Evolutionary conservation across 1,140 invertebrate species (phyloP).

Genomic region (Hypsibius dujardini): DNA sequence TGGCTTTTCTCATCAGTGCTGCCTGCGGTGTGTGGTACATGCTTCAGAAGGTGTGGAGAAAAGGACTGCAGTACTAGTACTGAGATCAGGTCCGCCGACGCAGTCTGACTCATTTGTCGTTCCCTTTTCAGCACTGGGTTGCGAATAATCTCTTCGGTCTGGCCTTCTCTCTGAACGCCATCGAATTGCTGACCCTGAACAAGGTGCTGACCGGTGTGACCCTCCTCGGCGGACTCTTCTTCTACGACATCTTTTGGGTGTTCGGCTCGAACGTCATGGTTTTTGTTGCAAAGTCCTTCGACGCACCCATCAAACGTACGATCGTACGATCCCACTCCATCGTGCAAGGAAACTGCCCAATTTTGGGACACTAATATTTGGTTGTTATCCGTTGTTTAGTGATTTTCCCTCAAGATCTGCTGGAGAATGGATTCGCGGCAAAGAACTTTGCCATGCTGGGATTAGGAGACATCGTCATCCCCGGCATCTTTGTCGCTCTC

Average conservation of each 20-base stretch:
- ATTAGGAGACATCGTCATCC: slow-evolving; percentile 94
- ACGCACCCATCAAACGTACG: slow-evolving; percentile 96
- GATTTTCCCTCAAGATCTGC: slow-evolving; percentile 91
- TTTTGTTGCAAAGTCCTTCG: slow-evolving; percentile 97
- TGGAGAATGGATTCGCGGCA: slow-evolving; percentile 73
- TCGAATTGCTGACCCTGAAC: slow-evolving; percentile 87
- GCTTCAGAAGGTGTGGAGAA: slow-evolving; percentile 79
- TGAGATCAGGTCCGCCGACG: too few relatives aligned
- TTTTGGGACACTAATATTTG: slow-evolving; percentile 21
- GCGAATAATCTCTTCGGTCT: slow-evolving; percentile 96
- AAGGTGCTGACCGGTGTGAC: slow-evolving; percentile 92
- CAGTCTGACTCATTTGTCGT: too few relatives aligned
- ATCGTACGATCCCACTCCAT: too few relatives aligned
- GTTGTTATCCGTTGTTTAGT: slow-evolving; percentile 38
- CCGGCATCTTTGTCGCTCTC: slow-evolving; percentile 95
- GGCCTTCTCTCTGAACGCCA: slow-evolving; percentile 92
- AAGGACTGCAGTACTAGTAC: too few relatives aligned
- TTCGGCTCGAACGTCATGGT: slow-evolving; percentile 99
- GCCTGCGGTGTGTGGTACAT: slow-evolving; percentile 79
- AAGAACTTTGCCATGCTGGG: slow-evolving; percentile 97
- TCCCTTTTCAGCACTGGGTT: slow-evolving; percentile 91
- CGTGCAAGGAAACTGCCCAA: too few relatives aligned
- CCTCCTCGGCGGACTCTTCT: slow-evolving; percentile 76
- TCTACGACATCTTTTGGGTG: slow-evolving; percentile 99
- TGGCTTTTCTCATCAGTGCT: slow-evolving; percentile 60